Evolutionary conservation across 2,797 vertebrate genomes (phyloP).

Genomic region (Pangasius macronema): DNA sequence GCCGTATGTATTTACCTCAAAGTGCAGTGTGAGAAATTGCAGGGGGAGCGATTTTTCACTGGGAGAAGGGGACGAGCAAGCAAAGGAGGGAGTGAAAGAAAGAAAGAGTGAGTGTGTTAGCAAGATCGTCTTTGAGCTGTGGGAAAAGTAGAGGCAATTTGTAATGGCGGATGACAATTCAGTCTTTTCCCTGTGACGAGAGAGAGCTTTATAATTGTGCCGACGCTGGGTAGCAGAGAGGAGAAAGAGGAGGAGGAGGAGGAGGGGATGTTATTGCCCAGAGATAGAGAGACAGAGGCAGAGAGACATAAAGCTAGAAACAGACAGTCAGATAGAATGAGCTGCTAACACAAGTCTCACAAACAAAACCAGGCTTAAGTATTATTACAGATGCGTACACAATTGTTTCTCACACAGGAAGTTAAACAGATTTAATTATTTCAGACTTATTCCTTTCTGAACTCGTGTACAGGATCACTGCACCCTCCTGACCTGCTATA

Average conservation of each 20-base stretch:
- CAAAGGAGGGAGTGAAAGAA: conserved; percentile 16
- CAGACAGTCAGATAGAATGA: background rate
- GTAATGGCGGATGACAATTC: conserved; percentile 72
- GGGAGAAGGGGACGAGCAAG: conserved; percentile 45
- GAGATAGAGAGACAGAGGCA: conserved; percentile 10
- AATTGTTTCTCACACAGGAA: background rate
- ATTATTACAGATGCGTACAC: background rate
- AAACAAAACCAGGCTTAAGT: background rate
- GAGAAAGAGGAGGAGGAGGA: background rate
- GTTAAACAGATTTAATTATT: background rate
- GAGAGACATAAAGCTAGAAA: background rate
- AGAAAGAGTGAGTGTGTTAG: conserved; percentile 61
- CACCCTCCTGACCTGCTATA: background rate
- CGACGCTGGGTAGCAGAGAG: conserved; percentile 40
- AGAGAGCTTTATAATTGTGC: conserved; percentile 72
- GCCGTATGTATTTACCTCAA: conserved; percentile 79
- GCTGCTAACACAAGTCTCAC: conserved; percentile 1
- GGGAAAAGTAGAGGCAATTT: conserved; percentile 73
- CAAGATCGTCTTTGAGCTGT: conserved; percentile 72
- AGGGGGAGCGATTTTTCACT: conserved; percentile 74
- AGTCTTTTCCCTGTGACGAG: conserved; percentile 70
- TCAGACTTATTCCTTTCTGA: background rate
- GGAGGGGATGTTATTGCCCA: conserved; percentile 39
- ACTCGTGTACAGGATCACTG: background rate
- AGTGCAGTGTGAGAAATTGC: conserved; percentile 76